Percentiles rank a stretch among this genome's conserved stretches.
Evolutionary conservation across 2,797 vertebrate species (phyloP).

Genomic region (Sebastes itinus): DNA sequence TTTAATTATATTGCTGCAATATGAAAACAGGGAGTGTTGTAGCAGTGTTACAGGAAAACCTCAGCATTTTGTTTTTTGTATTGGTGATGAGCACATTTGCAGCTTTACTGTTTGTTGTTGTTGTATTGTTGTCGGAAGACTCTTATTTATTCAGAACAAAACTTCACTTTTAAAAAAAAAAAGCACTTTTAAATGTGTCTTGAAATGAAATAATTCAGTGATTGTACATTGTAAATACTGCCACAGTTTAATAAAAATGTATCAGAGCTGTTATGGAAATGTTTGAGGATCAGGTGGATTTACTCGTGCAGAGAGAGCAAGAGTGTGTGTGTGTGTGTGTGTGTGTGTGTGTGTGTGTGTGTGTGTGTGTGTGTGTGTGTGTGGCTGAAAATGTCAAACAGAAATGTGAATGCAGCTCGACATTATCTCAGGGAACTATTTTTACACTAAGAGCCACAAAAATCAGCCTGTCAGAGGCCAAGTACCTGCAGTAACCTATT

Average conservation of each 20-base stretch:
- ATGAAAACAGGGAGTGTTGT: slow-evolving; percentile 45
- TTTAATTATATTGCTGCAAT: slow-evolving; percentile 44
- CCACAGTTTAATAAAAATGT: slow-evolving; percentile 73
- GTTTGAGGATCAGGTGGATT: slow-evolving; percentile 9
- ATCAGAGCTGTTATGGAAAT: slow-evolving; percentile 53
- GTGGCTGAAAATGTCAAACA: slow-evolving; percentile 4
- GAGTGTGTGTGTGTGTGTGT: neutral
- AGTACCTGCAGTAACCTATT: slow-evolving; percentile 33
- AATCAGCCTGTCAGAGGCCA: slow-evolving; percentile 27
- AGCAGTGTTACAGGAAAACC: slow-evolving; percentile 62
- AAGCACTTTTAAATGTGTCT: slow-evolving; percentile 81
- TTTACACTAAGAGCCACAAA: slow-evolving; percentile 2
- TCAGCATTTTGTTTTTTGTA: slow-evolving; percentile 44
- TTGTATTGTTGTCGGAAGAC: slow-evolving; percentile 71
- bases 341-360: neutral
- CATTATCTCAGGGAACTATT: slow-evolving; percentile 6
- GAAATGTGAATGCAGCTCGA: neutral
- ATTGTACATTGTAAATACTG: slow-evolving; percentile 78
- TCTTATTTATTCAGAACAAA: slow-evolving; percentile 79
- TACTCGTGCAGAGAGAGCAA: neutral
- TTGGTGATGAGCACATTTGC: slow-evolving; percentile 62
- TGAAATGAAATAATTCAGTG: slow-evolving; percentile 66
- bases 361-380: neutral
- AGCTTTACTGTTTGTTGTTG: slow-evolving; percentile 65
- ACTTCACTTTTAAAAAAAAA: slow-evolving; percentile 55